A percentile compares a stretch with the other conserved stretches of the same genome.
phyloP scores from a whole-genome alignment of 2,888 invertebrate species.

The Byasa hedistus region DNA sequence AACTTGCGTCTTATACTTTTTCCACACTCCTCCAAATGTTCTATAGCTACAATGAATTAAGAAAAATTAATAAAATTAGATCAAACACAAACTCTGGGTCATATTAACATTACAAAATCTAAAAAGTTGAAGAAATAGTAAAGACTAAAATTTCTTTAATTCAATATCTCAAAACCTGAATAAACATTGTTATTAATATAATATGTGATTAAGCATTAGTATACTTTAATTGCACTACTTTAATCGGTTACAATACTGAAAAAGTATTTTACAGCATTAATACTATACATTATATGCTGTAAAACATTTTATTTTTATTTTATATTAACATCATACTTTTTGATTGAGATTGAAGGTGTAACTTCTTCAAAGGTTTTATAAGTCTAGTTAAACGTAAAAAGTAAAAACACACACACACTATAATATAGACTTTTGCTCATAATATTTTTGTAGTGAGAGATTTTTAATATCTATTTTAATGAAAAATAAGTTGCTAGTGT shows the following conservation, averaged over 20 bases:
- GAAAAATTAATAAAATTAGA: not conserved
- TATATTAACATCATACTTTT: too few relatives aligned
- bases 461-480: too few relatives aligned
- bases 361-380: too few relatives aligned
- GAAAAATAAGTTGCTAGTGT: too few relatives aligned
- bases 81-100: not conserved
- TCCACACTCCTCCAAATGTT: not conserved
- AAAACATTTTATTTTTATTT: not conserved
- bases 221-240: not conserved
- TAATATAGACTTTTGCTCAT: too few relatives aligned
- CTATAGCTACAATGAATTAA: not conserved
- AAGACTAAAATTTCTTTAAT: not conserved
- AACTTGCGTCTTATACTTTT: not conserved
- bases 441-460: too few relatives aligned
- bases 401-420: too few relatives aligned
- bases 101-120: not conserved
- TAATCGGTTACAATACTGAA: not conserved
- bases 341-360: too few relatives aligned
- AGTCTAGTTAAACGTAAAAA: too few relatives aligned
- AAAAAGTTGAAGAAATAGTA: not conserved
- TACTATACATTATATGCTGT: too few relatives aligned
- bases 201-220: not conserved
- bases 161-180: not conserved
- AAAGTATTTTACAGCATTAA: too few relatives aligned
- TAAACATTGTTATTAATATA: not conserved